A percentile compares a stretch with the other conserved stretches of the same genome.
These are phyloP conservation scores for Caligus rogercresseyi DNA, from an alignment of 1,140 invertebrate species.

Conservation along the genomic window DNA sequence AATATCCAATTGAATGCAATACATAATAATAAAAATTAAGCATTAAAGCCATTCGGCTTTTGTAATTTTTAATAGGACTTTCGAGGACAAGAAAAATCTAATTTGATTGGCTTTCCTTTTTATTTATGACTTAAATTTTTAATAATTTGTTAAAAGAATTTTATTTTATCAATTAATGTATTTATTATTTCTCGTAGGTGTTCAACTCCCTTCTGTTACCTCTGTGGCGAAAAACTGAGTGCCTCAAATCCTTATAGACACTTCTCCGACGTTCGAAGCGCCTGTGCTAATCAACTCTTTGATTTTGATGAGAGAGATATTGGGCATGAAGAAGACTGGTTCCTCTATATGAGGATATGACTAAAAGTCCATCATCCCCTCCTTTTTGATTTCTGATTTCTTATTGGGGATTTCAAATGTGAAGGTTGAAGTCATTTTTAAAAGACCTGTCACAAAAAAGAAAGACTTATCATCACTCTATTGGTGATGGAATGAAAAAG, in stretches of 20 bases:
- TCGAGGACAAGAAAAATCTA: not conserved
- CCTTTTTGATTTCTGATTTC: not conserved
- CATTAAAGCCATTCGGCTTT: too few species aligned
- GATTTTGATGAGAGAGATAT: not conserved
- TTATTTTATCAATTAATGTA: too few species aligned
- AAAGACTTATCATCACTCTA: conserved; percentile 23
- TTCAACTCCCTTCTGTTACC: not conserved
- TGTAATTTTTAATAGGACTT: too few species aligned
- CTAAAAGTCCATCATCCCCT: not conserved
- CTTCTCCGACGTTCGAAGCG: not conserved
- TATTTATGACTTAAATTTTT: too few species aligned
- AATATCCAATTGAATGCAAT: too few species aligned
- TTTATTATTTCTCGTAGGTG: not conserved
- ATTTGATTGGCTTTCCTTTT: too few species aligned
- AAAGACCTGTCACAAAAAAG: conserved; percentile 37
- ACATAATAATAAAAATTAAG: too few species aligned
- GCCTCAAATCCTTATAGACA: not conserved
- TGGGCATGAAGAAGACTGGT: not conserved
- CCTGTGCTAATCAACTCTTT: not conserved
- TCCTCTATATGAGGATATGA: not conserved
- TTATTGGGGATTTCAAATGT: not conserved
- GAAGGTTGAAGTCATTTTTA: conserved; percentile 29
- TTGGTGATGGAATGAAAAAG: not conserved
- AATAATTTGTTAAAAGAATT: too few species aligned
- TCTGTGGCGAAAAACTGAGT: not conserved